Evolutionary conservation across 2,888 invertebrate genomes (phyloP).

Genomic region (Clivina fossor): DNA sequence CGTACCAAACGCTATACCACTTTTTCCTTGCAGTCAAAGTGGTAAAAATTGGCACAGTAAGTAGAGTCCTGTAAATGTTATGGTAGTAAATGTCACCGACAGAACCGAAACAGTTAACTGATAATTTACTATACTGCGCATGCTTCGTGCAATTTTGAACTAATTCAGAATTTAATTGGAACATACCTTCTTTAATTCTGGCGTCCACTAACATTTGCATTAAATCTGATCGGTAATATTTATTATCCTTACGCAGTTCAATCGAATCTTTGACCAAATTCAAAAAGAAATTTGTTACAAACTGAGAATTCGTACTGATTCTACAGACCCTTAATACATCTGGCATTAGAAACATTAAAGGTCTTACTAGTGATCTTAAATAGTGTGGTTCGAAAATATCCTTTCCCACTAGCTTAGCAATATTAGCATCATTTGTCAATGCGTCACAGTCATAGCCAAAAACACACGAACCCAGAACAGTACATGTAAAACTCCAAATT

Average conservation of each 20-base stretch:
- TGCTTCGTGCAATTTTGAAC: too few species aligned
- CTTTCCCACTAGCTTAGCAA: constrained; percentile 11
- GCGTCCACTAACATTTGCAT: constrained; percentile 24
- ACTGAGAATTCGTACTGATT: constrained; percentile 8
- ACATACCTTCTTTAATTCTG: constrained; percentile 7
- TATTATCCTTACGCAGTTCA: constrained; percentile 12
- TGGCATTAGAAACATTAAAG: constrained; percentile 18
- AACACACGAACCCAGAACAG: constrained; percentile 17
- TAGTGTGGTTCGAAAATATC: constrained; percentile 25
- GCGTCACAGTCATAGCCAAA: constrained; percentile 22
- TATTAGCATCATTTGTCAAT: constrained; percentile 15
- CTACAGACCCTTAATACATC: constrained; percentile 4
- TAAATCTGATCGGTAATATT: constrained; percentile 13
- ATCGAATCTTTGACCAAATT: constrained; percentile 16
- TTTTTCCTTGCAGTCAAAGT: too few species aligned
- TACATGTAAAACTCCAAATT: constrained; percentile 22
- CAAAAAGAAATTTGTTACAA: constrained; percentile 20
- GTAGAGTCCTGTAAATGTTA: too few species aligned
- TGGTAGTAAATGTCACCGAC: too few species aligned
- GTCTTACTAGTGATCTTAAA: constrained; percentile 10
- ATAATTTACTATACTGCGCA: too few species aligned
- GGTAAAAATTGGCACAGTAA: too few species aligned
- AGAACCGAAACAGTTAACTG: too few species aligned
- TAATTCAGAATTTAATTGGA: too few species aligned
- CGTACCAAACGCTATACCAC: too few species aligned